A percentile compares a stretch with the other conserved stretches of the same genome.
Evolutionary conservation across 1,140 invertebrate genomes (phyloP).

Genomic region (Patella vulgata): DNA sequence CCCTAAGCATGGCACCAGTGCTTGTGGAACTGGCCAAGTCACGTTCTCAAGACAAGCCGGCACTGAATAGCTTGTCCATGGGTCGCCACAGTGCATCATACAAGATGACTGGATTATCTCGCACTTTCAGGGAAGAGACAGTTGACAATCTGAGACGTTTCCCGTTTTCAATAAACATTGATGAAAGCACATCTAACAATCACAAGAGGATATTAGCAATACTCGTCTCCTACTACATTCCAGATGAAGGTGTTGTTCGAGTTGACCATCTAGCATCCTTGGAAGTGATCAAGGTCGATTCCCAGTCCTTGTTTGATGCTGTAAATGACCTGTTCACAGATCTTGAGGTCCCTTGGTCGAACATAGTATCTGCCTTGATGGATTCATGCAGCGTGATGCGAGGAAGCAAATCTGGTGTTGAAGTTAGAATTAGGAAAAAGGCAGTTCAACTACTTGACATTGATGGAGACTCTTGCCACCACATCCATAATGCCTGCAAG

Average conservation of each 20-base stretch:
- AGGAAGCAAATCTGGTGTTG: constrained; percentile 44
- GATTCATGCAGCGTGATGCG: constrained; percentile 53
- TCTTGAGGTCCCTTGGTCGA: constrained; percentile 36
- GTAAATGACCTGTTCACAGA: constrained; percentile 23
- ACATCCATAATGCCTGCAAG: constrained; percentile 43
- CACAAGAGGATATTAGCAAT: constrained; percentile 30
- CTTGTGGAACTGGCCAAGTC: constrained; percentile 1
- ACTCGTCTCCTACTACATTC: constrained; percentile 24
- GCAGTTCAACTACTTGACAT: constrained; percentile 46
- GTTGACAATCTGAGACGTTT: constrained; percentile 6
- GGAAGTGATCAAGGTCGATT: constrained; percentile 17
- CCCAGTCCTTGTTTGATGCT: constrained; percentile 21
- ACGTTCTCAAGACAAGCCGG: neutral
- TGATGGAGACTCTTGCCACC: constrained; percentile 51
- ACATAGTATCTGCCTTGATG: constrained; percentile 43
- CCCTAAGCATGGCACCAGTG: no score
- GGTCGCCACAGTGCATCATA: constrained; percentile 25
- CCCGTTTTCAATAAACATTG: constrained; percentile 40
- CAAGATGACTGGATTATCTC: constrained; percentile 24
- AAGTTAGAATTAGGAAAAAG: constrained; percentile 32
- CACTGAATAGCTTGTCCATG: constrained; percentile 18
- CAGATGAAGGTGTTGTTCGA: neutral
- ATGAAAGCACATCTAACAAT: constrained; percentile 37
- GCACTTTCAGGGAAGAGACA: constrained; percentile 15
- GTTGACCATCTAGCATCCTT: constrained; percentile 18